Conservation (phyloP, 2,797 vertebrate species). For the Anisognathus igniventris region DNA sequence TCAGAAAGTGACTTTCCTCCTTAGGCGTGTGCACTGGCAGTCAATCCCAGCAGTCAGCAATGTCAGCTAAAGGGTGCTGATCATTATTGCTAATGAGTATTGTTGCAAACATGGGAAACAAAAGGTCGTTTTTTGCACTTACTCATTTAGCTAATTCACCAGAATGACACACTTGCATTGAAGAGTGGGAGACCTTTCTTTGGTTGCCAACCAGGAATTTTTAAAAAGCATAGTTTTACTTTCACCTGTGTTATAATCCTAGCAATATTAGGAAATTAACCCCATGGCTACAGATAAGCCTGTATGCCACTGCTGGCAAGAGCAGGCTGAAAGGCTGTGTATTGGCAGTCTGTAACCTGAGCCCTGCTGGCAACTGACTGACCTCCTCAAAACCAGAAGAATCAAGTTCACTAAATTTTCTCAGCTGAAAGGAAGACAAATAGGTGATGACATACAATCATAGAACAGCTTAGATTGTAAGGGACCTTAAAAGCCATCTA, state of each 20-base stretch:
- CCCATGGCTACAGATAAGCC: not conserved
- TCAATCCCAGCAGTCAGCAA: not conserved
- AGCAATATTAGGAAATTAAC: not conserved
- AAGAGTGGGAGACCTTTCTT: not conserved
- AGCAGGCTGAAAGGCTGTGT: not conserved
- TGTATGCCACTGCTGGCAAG: not conserved
- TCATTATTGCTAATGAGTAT: not conserved
- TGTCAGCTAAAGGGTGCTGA: not conserved
- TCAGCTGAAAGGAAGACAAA: not conserved
- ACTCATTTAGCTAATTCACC: not conserved
- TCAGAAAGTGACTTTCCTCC: not conserved
- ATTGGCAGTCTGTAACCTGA: not conserved
- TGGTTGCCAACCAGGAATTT: not conserved
- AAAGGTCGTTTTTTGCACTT: not conserved
- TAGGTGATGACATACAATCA: not conserved
- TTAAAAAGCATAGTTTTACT: not conserved
- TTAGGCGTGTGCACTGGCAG: not conserved
- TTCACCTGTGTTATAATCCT: not conserved
- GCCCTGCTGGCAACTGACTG: not conserved
- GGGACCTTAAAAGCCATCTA: not conserved
- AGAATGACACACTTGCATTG: not conserved
- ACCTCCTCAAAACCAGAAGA: not conserved
- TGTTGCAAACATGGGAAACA: not conserved
- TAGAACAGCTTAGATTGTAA: not conserved
- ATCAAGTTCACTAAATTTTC: not conserved